These are phyloP conservation scores for Ennomos erosarius DNA, from an alignment of 2,888 invertebrate species.

Conservation along the genomic window DNA sequence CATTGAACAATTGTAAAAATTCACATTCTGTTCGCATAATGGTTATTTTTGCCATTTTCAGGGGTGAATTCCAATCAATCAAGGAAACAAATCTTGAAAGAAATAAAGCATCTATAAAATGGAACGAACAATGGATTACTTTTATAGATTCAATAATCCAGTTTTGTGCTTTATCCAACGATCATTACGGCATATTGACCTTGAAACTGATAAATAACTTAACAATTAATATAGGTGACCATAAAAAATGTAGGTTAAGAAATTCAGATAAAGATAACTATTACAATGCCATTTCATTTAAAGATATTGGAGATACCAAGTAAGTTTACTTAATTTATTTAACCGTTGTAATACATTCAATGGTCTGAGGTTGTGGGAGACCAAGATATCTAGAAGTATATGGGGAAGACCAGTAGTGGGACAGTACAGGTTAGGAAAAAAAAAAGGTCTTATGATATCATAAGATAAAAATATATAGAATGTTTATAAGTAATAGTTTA, in stretches of 20 bases:
- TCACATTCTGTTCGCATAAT: too few relatives aligned
- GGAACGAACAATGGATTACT: slow-evolving; percentile 25
- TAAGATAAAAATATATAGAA: too few relatives aligned
- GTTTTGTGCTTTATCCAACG: slow-evolving; percentile 13
- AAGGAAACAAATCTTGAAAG: slow-evolving; percentile 12
- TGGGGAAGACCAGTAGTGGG: too few relatives aligned
- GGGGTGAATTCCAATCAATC: slow-evolving; percentile 18
- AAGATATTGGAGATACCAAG: slow-evolving; percentile 9
- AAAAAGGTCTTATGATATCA: too few relatives aligned
- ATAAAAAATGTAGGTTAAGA: slow-evolving; percentile 1
- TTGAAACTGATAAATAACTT: slow-evolving; percentile 25
- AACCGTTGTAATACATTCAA: not conserved
- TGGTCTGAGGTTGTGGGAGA: too few relatives aligned
- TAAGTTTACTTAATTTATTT: slow-evolving; percentile 1
- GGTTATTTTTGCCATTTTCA: slow-evolving; percentile 4
- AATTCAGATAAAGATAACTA: not conserved
- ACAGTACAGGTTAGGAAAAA: too few relatives aligned
- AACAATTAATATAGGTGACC: slow-evolving; percentile 16
- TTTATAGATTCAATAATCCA: slow-evolving; percentile 31
- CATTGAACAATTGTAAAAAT: too few relatives aligned
- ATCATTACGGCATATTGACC: slow-evolving; percentile 13
- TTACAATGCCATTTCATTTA: slow-evolving; percentile 5
- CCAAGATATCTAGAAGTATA: too few relatives aligned
- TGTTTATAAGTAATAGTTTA: too few relatives aligned
- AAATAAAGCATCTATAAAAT: slow-evolving; percentile 26